Evolutionary conservation across 2,113 vertebrate genomes (phyloP).

Genomic region (Polypterus senegalus): DNA sequence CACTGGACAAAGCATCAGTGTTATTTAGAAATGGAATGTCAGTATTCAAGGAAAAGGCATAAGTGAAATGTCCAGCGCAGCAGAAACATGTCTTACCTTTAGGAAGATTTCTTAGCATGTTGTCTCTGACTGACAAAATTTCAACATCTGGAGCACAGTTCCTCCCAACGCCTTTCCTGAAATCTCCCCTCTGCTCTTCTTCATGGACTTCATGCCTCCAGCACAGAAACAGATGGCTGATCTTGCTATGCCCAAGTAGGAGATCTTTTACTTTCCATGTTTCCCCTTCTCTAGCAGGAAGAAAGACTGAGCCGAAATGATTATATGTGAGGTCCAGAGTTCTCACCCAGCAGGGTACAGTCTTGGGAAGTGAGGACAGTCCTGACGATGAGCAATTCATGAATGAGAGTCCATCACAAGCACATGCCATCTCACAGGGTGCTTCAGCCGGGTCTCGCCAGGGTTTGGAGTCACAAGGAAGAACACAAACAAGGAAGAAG

Average conservation of each 20-base stretch:
- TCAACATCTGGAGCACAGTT: conserved; percentile 50
- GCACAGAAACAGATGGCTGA: conserved; percentile 39
- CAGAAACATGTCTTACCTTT: conserved; percentile 50
- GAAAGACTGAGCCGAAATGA: conserved; percentile 23
- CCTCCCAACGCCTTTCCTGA: conserved; percentile 20
- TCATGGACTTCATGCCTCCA: neutral
- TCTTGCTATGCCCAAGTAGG: conserved; percentile 43
- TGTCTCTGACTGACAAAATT: conserved; percentile 54
- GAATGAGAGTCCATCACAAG: conserved; percentile 25
- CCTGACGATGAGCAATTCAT: conserved; percentile 47
- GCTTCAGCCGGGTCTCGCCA: conserved; percentile 11
- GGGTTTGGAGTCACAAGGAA: neutral
- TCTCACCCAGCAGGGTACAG: conserved; percentile 24
- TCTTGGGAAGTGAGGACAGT: conserved; percentile 24
- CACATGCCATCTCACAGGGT: conserved; percentile 36
- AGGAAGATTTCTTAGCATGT: conserved; percentile 55
- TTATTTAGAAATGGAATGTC: conserved; percentile 13
- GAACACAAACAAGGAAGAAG: conserved; percentile 25
- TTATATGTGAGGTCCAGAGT: conserved; percentile 50
- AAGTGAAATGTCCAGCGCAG: too few relatives aligned
- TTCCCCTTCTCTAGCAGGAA: conserved; percentile 12
- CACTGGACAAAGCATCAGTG: conserved; percentile 22
- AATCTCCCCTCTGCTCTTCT: too few relatives aligned
- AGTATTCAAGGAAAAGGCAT: too few relatives aligned
- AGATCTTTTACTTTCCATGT: conserved; percentile 27